phyloP scores from a whole-genome alignment of 1,140 invertebrate genomes.

The Apis dorsata region DNA sequence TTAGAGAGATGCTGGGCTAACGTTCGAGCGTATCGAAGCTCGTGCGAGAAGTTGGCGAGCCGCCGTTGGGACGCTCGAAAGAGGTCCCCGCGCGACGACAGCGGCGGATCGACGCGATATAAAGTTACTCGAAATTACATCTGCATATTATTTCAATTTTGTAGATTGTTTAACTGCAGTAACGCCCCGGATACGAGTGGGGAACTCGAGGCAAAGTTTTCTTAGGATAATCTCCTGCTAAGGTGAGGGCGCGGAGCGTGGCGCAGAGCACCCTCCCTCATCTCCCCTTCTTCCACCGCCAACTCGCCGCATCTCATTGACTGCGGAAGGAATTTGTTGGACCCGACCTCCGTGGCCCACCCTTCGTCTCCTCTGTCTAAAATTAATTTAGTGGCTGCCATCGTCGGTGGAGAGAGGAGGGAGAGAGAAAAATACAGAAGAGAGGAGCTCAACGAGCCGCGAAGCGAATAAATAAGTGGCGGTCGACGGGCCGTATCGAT shows the following conservation, averaged over 20 bases:
- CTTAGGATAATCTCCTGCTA: slow-evolving; percentile 69
- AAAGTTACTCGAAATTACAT: slow-evolving; percentile 73
- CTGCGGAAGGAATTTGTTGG: slow-evolving; percentile 66
- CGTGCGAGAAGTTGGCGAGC: slow-evolving; percentile 39
- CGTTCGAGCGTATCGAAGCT: slow-evolving; percentile 34
- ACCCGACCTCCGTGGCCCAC: background rate
- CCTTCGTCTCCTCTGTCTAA: slow-evolving; percentile 39
- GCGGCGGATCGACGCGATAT: slow-evolving; percentile 51
- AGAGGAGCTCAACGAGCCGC: slow-evolving; percentile 54
- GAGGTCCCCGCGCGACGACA: slow-evolving; percentile 19
- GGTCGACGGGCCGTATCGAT: slow-evolving; percentile 44
- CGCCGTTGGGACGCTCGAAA: slow-evolving; percentile 59
- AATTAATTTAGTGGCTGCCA: slow-evolving; percentile 61
- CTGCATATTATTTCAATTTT: slow-evolving; percentile 74
- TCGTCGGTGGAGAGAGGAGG: too few relatives aligned
- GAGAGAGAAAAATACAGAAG: background rate
- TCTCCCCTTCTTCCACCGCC: background rate
- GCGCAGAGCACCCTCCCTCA: slow-evolving; percentile 1
- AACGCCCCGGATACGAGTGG: slow-evolving; percentile 56
- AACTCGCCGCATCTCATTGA: slow-evolving; percentile 66
- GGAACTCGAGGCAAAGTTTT: slow-evolving; percentile 63
- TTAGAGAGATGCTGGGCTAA: slow-evolving; percentile 1
- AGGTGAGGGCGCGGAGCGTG: slow-evolving; percentile 6
- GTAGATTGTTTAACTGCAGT: slow-evolving; percentile 71
- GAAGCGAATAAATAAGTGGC: slow-evolving; percentile 62